Evolutionary conservation across 2,113 vertebrate genomes (phyloP), one percentile per base, ranked within the genome.

Genomic region (Riparia riparia): DNA sequence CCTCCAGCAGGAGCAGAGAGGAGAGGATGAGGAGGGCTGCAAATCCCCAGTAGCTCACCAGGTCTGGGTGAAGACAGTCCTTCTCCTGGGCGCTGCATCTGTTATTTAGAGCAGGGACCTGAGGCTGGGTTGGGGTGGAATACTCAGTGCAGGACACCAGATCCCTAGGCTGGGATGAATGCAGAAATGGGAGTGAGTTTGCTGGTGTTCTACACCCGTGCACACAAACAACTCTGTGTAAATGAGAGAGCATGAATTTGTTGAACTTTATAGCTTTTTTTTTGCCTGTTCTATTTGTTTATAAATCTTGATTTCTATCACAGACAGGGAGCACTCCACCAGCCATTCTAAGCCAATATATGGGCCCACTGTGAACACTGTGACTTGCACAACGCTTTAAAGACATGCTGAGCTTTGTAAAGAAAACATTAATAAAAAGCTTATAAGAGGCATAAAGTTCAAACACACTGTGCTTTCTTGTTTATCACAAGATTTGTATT

Each of bases 341-440:
- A 95, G 63, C 41, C 44, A 29, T 31, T 42, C 54, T 50, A 69
- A 89, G 44, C 72, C 91, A 87, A 24, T 61, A 89, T 89, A 86
- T 80, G 92, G 93, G 9, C 49, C 74, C 86, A 16, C 57, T 89
- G 84, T 63, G 95, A 73, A 50, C 90, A 93, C 93, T 94, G 83
- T 61, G 73, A 70, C 79, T 88, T 94, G 86, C 72, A 82, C 76
- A 54, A 5, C 34, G 34, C 61, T 82, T 81, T 81, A 91, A 86
- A 92, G 87, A 96, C 92, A 88, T 84, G 82, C 60, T 92, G 94
- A 92, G 77, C 64, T 72, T 72, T 69, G 84, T 94, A 95, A 94
- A 94, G 96, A 97, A 93, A 90, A 86, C 82, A 73, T 95, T 96
- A 95, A 96, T 97, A 94, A 96, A 95, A 97, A 87, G 88, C 90